Conservation (phyloP, 2,888 invertebrate species). For the Coleophora deauratella region DNA sequence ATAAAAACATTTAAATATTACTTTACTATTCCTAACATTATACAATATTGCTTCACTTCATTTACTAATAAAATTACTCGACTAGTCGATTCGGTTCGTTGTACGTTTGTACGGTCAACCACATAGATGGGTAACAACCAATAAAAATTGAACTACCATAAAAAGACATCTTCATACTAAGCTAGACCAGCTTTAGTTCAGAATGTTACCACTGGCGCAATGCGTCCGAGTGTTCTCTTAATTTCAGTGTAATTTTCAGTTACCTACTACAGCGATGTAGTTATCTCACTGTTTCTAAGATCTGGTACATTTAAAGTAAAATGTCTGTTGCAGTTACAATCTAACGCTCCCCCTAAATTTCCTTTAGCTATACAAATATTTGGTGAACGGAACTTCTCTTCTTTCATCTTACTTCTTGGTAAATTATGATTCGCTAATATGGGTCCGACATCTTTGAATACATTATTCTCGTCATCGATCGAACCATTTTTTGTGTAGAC, state of each 20-base stretch:
- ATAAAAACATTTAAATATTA: conserved; percentile 1
- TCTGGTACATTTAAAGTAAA: conserved; percentile 59
- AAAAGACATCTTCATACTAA: too few relatives aligned
- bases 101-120: conserved; percentile 23
- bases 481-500: conserved; percentile 34
- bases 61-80: conserved; percentile 45
- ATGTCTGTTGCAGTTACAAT: conserved; percentile 63
- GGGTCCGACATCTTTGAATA: conserved; percentile 27
- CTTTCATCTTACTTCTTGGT: conserved; percentile 38
- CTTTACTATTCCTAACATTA: neutral
- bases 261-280: conserved; percentile 61
- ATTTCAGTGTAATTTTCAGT: conserved; percentile 27
- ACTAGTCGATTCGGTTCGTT: conserved; percentile 42
- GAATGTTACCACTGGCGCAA: too few relatives aligned
- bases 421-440: conserved; percentile 37
- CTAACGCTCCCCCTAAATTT: conserved; percentile 48
- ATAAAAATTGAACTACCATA: too few relatives aligned
- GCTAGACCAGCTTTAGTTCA: too few relatives aligned
- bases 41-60: conserved; percentile 5
- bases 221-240: conserved; percentile 11
- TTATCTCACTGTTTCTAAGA: conserved; percentile 48
- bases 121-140: too few relatives aligned
- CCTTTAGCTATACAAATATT: conserved; percentile 59
- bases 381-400: conserved; percentile 54
- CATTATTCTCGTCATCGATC: conserved; percentile 21